Evolutionary conservation across 2,113 vertebrate genomes (phyloP).

Genomic region (Caretta caretta): DNA sequence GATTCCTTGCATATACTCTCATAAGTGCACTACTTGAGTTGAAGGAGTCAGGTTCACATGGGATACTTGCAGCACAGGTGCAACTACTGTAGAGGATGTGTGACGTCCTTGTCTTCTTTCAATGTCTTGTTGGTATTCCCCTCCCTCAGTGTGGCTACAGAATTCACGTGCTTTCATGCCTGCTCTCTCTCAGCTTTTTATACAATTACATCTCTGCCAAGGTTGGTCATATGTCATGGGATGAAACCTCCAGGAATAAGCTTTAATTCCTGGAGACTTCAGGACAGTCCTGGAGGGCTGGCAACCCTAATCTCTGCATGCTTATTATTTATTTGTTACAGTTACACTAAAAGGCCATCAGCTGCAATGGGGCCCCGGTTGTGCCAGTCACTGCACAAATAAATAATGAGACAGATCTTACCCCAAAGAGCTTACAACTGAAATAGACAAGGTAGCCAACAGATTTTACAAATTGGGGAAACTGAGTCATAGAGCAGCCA

Average conservation of each 20-base stretch:
- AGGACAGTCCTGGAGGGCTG: too few relatives aligned
- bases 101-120: background rate
- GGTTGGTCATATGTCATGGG: too few relatives aligned
- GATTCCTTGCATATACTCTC: background rate
- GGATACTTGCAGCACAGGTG: background rate
- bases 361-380: background rate
- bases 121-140: background rate
- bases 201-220: background rate
- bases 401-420: background rate
- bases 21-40: fast-evolving
- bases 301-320: background rate
- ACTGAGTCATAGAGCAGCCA: background rate
- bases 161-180: background rate
- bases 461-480: background rate
- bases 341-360: background rate
- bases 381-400: background rate
- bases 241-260: too few relatives aligned
- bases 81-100: background rate
- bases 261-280: too few relatives aligned
- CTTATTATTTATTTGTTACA: background rate
- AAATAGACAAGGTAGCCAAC: background rate
- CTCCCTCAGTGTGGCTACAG: background rate
- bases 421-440: background rate
- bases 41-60: background rate
- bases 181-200: background rate